Evolutionary conservation across 2,888 invertebrate species (phyloP).

Genomic region (Lithophane ornitopus): DNA sequence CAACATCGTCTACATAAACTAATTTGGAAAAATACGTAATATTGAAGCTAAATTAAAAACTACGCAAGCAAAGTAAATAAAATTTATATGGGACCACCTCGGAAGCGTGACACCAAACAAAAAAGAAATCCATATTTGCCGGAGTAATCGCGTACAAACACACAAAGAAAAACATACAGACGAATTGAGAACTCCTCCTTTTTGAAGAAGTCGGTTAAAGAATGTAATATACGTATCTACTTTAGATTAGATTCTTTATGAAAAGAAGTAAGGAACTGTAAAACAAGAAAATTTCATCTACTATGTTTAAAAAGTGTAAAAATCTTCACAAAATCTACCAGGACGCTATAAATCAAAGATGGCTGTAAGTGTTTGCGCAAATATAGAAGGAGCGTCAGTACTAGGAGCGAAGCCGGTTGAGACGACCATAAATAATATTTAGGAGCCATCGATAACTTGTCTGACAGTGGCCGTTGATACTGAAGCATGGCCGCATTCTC

Average conservation of each 20-base stretch:
- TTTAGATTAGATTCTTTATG: background rate
- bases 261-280: constrained; percentile 1
- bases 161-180: no score
- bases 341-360: constrained; percentile 79
- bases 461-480: constrained; percentile 72
- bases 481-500: constrained; percentile 71
- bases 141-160: no score
- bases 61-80: no score
- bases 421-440: constrained; percentile 85
- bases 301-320: constrained; percentile 42
- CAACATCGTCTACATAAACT: no score
- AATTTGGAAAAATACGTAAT: no score
- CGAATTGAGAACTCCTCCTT: no score
- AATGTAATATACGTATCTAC: background rate
- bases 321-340: constrained; percentile 63
- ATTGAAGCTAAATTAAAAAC: no score
- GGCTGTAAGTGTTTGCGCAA: constrained; percentile 78
- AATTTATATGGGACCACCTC: no score
- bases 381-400: constrained; percentile 78
- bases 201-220: no score
- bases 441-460: constrained; percentile 77
- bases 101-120: no score
- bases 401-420: constrained; percentile 74
- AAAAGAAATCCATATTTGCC: no score
- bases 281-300: constrained; percentile 15